Evolutionary conservation across 2,888 invertebrate species (phyloP), one percentile per base, ranked within the genome.

Genomic region (Heteropelma amictum): DNA sequence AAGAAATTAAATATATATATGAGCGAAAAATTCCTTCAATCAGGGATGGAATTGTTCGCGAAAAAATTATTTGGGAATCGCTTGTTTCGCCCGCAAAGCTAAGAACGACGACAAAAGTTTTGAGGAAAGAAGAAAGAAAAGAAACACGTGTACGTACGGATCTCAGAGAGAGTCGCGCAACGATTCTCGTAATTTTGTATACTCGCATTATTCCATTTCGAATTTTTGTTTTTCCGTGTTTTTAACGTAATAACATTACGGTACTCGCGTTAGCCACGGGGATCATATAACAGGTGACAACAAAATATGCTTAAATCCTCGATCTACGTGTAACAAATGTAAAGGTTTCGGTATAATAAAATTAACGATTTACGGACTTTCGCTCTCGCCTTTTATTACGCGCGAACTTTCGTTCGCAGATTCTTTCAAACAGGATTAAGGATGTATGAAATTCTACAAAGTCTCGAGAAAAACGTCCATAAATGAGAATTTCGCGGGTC

Each of bases 341-440:
- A 65, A 72, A 67, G 60, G 42, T 60, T 72, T 60, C 65, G 65
- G 53, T 65, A 72, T 65, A 72, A 72, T 72, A 72, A 72, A 65
- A n/a, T n/a, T 65, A 19, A 51, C 65, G 72, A 72, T 65, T 60
- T 45, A 64, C 35, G 51, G 53, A 60, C 33, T 28, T 33, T 51
- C 40, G 38, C 14, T 45, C 3, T 47, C 23, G 35, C 23, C 30
- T 28, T 30, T 54, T 54, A 1, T 49, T 10, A 10, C 26, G 12
- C 21, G 14, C 56, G 26, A 12, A 5, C 14, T 51, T 0, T 51
- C 12, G n/a, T n/a, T n/a, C n/a, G n/a, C n/a, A n/a, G n/a, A n/a
- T n/a, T n/a, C n/a, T n/a, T n/a, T n/a, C n/a, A n/a, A n/a, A n/a
- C n/a, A n/a, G n/a, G n/a, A n/a, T n/a, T n/a, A n/a, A n/a, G n/a